Conservation (phyloP, 1,140 invertebrate genomes). For the Drosophila kohkoa region DNA sequence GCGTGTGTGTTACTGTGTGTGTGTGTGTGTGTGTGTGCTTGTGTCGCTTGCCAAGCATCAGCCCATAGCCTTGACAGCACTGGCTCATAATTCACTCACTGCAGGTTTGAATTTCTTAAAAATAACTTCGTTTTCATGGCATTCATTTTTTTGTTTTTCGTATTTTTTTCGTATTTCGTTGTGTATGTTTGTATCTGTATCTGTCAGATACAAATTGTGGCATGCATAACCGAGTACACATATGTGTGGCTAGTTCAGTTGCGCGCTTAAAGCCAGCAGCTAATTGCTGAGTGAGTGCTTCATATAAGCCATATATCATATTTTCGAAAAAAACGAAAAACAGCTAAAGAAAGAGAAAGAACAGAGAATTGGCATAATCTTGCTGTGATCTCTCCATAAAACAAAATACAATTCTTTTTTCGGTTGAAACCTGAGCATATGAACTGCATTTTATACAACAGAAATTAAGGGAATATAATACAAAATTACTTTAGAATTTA, state of each 20-base stretch:
- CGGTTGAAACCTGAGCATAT: background rate
- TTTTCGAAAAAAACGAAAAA: background rate
- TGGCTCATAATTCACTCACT: conserved; percentile 81
- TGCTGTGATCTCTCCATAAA: conserved; percentile 3
- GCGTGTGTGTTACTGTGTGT: conserved; percentile 57
- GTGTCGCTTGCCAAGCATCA: conserved; percentile 58
- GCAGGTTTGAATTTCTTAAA: conserved; percentile 82
- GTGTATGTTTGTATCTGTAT: conserved; percentile 32
- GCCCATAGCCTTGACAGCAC: conserved; percentile 68
- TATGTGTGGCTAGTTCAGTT: conserved; percentile 48
- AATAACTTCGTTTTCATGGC: conserved; percentile 79
- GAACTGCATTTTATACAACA: conserved; percentile 1
- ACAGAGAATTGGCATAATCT: conserved; percentile 3
- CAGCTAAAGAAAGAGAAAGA: background rate
- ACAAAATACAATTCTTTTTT: background rate
- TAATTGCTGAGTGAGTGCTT: conserved; percentile 58
- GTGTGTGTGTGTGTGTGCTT: conserved; percentile 59
- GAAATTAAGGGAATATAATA: conserved; percentile 3
- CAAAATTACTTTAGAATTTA: background rate
- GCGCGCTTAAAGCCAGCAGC: conserved; percentile 10
- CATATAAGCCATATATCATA: conserved; percentile 18
- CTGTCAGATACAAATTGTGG: conserved; percentile 50
- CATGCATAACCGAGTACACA: background rate
- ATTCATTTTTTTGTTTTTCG: conserved; percentile 24
- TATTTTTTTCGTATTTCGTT: background rate